A percentile compares a stretch with the other conserved stretches of the same genome.
phyloP scores from a whole-genome alignment of 2,113 vertebrate species.

The Triplophysa tibetana region DNA sequence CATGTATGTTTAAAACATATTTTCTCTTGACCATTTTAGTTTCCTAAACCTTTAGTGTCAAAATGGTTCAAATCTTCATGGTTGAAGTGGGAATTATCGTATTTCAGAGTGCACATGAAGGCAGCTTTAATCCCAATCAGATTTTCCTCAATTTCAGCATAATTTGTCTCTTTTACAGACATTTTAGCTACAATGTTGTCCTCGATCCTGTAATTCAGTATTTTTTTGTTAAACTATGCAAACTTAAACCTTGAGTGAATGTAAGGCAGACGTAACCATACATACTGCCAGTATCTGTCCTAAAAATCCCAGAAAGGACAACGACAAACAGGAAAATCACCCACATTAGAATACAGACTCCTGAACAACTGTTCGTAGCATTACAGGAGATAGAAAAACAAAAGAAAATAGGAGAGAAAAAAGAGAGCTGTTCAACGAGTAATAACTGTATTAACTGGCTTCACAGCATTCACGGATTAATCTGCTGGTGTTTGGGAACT shows the following conservation, averaged over 20 bases:
- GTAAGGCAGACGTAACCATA: background rate
- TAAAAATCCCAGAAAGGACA: background rate
- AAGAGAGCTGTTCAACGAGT: constrained; percentile 14
- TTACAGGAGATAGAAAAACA: background rate
- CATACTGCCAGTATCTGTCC: background rate
- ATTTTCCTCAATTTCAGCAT: constrained; percentile 53
- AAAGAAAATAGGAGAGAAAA: background rate
- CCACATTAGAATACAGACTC: background rate
- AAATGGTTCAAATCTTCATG: too few species aligned
- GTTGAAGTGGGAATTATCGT: too few species aligned
- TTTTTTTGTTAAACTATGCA: constrained; percentile 61
- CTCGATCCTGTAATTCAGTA: constrained; percentile 25
- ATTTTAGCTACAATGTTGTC: constrained; percentile 1
- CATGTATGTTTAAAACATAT: too few species aligned
- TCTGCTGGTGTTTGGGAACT: constrained; percentile 21
- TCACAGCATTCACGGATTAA: constrained; percentile 13
- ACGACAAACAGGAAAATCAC: constrained; percentile 9
- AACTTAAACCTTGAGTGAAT: constrained; percentile 57
- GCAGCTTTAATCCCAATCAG: constrained; percentile 27
- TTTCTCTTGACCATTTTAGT: too few species aligned
- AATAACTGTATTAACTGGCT: constrained; percentile 36
- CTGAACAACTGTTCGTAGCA: constrained; percentile 3
- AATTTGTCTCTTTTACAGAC: constrained; percentile 39
- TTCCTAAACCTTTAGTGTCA: too few species aligned
- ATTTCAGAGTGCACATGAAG: too few species aligned